These are phyloP conservation scores for Anisognathus igniventris DNA, from an alignment of 2,797 vertebrate genomes.

Conservation along the genomic window DNA sequence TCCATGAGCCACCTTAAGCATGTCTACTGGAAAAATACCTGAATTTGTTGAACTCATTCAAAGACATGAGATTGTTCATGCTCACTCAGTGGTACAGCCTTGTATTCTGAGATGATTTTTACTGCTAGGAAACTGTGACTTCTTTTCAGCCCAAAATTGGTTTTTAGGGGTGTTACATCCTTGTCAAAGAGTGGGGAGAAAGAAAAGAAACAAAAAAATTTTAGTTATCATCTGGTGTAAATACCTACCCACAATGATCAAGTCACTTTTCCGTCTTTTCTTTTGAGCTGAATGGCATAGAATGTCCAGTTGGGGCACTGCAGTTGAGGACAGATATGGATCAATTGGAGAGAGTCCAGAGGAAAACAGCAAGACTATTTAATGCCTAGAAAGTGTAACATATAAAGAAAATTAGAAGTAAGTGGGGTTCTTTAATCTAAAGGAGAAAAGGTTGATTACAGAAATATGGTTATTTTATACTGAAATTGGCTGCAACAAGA, in stretches of 20 bases:
- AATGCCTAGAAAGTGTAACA: constrained; percentile 52
- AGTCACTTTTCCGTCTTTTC: constrained; percentile 46
- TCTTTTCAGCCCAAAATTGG: background rate
- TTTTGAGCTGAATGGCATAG: constrained; percentile 52
- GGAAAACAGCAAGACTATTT: constrained; percentile 47
- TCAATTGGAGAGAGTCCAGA: constrained; percentile 46
- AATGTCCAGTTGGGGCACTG: constrained; percentile 37
- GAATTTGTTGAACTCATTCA: background rate
- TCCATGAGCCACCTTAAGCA: background rate
- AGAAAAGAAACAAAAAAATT: background rate
- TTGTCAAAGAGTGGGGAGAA: background rate
- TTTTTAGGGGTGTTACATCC: background rate
- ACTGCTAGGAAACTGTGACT: background rate
- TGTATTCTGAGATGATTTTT: background rate
- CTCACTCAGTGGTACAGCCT: background rate
- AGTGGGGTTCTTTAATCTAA: constrained; percentile 53
- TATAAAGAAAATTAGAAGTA: constrained; percentile 58
- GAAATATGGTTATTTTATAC: background rate
- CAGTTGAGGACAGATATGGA: constrained; percentile 58
- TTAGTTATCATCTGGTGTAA: background rate
- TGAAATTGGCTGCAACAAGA: background rate
- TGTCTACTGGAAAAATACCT: background rate
- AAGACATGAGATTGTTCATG: background rate
- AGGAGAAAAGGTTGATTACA: background rate
- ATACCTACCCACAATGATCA: constrained; percentile 8